Base-by-base conservation (phyloP, 2,888 invertebrate genomes). In the Platycheirus rosarum region DNA sequence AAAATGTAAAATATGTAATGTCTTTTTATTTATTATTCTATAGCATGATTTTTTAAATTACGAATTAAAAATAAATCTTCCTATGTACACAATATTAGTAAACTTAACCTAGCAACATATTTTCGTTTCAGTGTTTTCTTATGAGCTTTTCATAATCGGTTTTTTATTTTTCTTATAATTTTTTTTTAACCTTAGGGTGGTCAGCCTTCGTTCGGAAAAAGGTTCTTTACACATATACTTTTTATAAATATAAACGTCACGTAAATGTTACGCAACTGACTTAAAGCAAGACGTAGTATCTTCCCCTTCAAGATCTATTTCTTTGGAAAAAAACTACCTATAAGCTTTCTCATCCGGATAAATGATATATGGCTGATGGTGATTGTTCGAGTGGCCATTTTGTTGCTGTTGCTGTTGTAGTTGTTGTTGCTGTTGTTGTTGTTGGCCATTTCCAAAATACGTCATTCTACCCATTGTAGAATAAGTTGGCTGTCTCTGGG, bases 381-480 rank as follows among this genome's bases (percentile, higher is more conserved):
- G 84, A 76, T 87, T 87, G 55, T 85, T 85, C 9, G 86, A 62
- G 51, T 88, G 86, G 16, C 86, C 85, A 53, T 86, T 86, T 9
- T 80, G 86, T 29, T 86, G 86, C 37, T 86, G 86, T 51, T 85
- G 86, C 62, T 87, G 42, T 8, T 53, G 71, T 78, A 85, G 71
- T 78, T 79, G 93, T 86, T 88, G 75, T 80, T 85, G 86, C 53
- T 85, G 85, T 46, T 88, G 93, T 85, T 92, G 91, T 63, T 84
- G 76, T 85, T 90, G 87, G 71, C 90, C 90, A 68, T 89, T 89
- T 9, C 90, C 89, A 87, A 92, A 92, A 85, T 92, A 93, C 3
- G 93, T 91, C 86, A 92, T 88, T 89, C 95, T 87, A 86, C 94
- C 91, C 92, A 95, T 92, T 8, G 93, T 91, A 86, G 95, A 91